Base-by-base conservation (phyloP, 2,888 invertebrate genomes). In the Entomobrya proxima region DNA sequence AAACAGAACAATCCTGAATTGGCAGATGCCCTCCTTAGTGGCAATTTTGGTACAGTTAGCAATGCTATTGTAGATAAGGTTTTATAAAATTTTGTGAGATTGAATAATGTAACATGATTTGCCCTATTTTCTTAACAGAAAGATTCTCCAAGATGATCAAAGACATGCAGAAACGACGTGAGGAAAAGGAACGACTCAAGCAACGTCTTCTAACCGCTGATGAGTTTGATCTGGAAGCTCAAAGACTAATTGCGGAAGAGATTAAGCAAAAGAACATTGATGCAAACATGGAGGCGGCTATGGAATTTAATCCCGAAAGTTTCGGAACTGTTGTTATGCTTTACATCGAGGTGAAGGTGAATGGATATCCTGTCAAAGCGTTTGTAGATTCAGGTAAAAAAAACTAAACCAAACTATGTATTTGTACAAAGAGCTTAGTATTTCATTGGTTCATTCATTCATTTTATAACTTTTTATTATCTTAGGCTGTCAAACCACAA, bases 271-370 rank as follows among this genome's bases (percentile, higher is more conserved):
- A 98, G 92, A 99, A 99, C 92, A 98, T 99, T 88, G 97, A 98
- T 92, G 97, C 97, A 0, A 98, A 98, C 91, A 98, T 99, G 98
- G 98, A 98, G 91, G 97, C 98, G 0, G 99, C 99, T 0, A 98
- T 99, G 95, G 99, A 99, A 91, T 97, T 97, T 92, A 97, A 98
- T 92, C 99, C 99, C 0, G 99, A 99, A 93, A 98, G 97, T 61
- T 99, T 99, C 92, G 99, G 98, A 83, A 97, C 97, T 40, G 98
- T 99, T 61, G 96, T 97, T 69, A 99, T 99, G 99, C 94, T 99
- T 90, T 95, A 99, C 92, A 98, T 99, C 87, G 97, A 98, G 92
- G 98, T 99, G 92, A 95, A 95, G 92, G 98, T 99, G 0, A 99
- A 99, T 92, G 98, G 98, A 50, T 95, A 96, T 91, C 97, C 97